These are phyloP conservation scores for Xestia xanthographa DNA, from an alignment of 2,888 invertebrate genomes.

Conservation along the genomic window DNA sequence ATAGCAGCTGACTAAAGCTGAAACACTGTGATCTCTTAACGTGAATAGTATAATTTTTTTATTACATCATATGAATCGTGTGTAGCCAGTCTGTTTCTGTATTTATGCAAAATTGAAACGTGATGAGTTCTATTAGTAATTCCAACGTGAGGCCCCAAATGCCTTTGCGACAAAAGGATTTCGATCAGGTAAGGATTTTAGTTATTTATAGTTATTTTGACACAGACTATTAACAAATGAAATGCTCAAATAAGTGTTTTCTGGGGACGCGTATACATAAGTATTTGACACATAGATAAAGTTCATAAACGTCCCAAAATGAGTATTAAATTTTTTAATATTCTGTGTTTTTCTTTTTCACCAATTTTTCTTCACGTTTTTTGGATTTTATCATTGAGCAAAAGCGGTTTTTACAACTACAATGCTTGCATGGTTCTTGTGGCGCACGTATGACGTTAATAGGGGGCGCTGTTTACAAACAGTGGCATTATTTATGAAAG, in stretches of 20 bases:
- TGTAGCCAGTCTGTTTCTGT: conserved; percentile 51
- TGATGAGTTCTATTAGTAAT: conserved; percentile 79
- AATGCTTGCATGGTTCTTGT: neutral
- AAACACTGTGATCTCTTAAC: conserved; percentile 81
- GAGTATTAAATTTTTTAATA: conserved; percentile 31
- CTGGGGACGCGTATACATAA: neutral
- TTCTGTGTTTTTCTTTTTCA: conserved; percentile 13
- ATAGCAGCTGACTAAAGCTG: conserved; percentile 60
- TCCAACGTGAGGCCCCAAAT: conserved; percentile 82
- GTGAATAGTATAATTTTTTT: conserved; percentile 78
- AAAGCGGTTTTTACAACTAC: neutral
- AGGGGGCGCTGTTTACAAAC: neutral
- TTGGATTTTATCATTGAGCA: conserved; percentile 39
- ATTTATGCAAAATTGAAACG: conserved; percentile 70
- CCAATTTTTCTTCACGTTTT: neutral
- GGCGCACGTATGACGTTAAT: neutral
- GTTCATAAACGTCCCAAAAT: neutral
- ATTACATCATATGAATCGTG: conserved; percentile 61
- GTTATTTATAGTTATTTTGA: conserved; percentile 17
- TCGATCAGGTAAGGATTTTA: conserved; percentile 91
- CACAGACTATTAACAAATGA: conserved; percentile 26
- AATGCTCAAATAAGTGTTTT: neutral
- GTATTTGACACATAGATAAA: neutral
- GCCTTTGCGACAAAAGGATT: conserved; percentile 93
- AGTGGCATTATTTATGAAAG: neutral